Conservation (phyloP, 2,797 vertebrate species). For the Eurystomus glaucurus region DNA sequence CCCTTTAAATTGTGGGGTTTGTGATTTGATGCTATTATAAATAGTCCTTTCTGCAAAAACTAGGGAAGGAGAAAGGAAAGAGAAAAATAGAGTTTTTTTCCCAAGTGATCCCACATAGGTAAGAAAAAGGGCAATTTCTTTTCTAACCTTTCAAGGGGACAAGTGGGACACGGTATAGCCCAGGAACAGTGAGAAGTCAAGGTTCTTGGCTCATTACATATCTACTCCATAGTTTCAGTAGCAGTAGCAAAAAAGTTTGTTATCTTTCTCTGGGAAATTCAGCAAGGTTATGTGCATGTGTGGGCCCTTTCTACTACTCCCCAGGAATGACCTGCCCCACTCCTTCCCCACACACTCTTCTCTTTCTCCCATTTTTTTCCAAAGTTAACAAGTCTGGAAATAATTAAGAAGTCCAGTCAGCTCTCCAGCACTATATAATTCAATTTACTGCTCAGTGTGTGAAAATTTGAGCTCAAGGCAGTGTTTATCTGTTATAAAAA, state of each 20-base stretch:
- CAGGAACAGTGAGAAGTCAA: neutral
- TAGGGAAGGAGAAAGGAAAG: neutral
- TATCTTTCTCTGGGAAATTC: slow-evolving; percentile 22
- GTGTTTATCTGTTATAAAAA: slow-evolving; percentile 58
- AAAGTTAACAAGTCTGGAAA: slow-evolving; percentile 67
- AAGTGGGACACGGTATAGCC: neutral
- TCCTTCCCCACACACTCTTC: neutral
- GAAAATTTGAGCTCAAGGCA: slow-evolving; percentile 65
- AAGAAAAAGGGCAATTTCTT: neutral
- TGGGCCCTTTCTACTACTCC: neutral
- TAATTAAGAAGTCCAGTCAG: slow-evolving; percentile 61
- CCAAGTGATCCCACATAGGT: neutral
- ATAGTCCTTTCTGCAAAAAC: neutral
- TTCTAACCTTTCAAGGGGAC: neutral
- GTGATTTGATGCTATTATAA: neutral
- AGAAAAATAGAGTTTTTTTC: neutral
- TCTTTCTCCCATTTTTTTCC: slow-evolving; percentile 33
- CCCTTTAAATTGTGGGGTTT: neutral
- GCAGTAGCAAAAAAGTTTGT: neutral
- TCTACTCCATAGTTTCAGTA: neutral
- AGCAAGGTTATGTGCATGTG: neutral
- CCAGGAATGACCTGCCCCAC: slow-evolving; percentile 35
- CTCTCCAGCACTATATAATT: slow-evolving; percentile 57
- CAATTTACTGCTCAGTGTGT: slow-evolving; percentile 64
- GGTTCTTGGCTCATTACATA: neutral